Percentiles rank a stretch among this genome's conserved stretches.
These are phyloP conservation scores for Malurus elegans DNA, from an alignment of 2,113 vertebrate species.

Conservation along the genomic window DNA sequence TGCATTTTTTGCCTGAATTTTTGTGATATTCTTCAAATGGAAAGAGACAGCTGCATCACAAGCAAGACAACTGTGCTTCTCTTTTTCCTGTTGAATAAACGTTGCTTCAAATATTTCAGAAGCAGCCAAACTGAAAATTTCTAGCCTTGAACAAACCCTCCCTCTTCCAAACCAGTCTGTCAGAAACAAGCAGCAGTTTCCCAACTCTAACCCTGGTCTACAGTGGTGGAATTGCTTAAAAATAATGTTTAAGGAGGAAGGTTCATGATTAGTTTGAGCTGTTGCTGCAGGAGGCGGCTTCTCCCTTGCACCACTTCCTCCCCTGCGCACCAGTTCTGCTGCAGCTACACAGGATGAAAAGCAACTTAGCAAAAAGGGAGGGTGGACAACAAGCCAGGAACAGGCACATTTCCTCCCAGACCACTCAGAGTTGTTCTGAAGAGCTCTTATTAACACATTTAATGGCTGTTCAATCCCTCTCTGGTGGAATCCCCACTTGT, in stretches of 20 bases:
- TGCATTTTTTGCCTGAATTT: not conserved
- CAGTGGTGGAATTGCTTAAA: not conserved
- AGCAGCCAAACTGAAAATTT: not conserved
- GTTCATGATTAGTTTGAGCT: not conserved
- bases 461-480: not conserved
- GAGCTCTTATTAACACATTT: not conserved
- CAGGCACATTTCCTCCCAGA: not conserved
- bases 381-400: not conserved
- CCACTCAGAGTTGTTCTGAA: not conserved
- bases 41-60: not conserved
- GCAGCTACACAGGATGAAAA: not conserved
- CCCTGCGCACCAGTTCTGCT: not conserved
- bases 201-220: not conserved
- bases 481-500: not conserved
- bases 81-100: not conserved
- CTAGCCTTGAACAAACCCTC: not conserved
- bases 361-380: not conserved
- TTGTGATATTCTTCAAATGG: not conserved
- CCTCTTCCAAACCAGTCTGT: not conserved
- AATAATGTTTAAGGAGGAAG: not conserved
- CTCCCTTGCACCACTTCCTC: not conserved
- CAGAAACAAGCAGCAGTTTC: not conserved
- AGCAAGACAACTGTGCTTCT: not conserved
- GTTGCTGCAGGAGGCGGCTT: not conserved
- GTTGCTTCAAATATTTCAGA: not conserved